Base-by-base conservation (phyloP, 1,140 invertebrate genomes). In the Rhyzopertha dominica region DNA sequence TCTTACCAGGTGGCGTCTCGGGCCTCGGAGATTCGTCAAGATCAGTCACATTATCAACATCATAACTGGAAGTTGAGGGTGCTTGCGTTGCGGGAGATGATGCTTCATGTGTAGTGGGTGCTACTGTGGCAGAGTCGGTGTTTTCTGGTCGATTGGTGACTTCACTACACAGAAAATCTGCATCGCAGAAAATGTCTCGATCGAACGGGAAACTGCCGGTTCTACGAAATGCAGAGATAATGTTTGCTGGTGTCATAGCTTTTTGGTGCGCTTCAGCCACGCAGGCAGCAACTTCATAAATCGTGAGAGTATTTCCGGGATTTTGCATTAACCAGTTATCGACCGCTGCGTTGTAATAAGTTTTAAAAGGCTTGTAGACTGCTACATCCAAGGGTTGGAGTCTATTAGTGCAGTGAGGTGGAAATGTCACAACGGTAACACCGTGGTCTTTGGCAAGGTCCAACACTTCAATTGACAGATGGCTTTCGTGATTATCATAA, bases 331-430 rank as follows among this genome's bases (percentile, higher is more conserved):
- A 16, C 63, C 65, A 68, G 4, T 57, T 54, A 14, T 64, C 58
- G 4, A 56, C 48, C 1, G 57, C 59, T 17, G 47, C 34, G 18
- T 64, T 61, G 36, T 60, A 63, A 48, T 29, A 56, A 2, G 52
- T 57, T 55, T 69, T 67, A 5, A 69, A 58, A 5, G 64, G 58
- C 5, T 54, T 59, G 54, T 52, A 69, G 5, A 74, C 54, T 5
- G 56, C 54, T 0, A 66, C 54, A 47, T 76, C 73, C 1, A 76
- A 47, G 1, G 71, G 73, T 45, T 74, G 72, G 17, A 73, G 29
- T 44, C 69, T 67, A 17, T 60, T 26, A 1, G 55, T 58, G 19
- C 50, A 61, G 39, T 70, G 65, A 10, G 68, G 64, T 43, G 61
- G 64, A 4, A 71, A 35, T 8, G 64, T 66, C 2, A 72, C 25